Conservation (phyloP, 2,797 vertebrate species). For the Periparus ater region DNA sequence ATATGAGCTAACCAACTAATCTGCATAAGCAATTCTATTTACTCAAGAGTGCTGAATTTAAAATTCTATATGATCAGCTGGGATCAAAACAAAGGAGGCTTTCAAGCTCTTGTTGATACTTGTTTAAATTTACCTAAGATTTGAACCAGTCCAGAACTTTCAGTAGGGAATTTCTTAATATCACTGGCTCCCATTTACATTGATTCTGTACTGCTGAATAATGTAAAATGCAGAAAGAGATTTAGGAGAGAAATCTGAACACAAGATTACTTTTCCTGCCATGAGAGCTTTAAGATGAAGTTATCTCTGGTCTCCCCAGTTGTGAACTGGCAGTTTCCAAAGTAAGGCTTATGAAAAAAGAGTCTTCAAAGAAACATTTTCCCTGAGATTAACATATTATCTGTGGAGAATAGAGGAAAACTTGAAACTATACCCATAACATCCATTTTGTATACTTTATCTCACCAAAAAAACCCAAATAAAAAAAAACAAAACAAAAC, state of each 20-base stretch:
- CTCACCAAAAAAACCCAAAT: background rate
- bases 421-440: background rate
- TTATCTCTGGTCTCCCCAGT: background rate
- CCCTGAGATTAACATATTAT: background rate
- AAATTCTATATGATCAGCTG: background rate
- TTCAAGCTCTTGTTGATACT: background rate
- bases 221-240: background rate
- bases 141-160: background rate
- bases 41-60: background rate
- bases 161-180: background rate
- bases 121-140: background rate
- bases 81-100: background rate
- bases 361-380: background rate
- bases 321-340: background rate
- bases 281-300: background rate
- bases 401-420: background rate
- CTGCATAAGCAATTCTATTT: background rate
- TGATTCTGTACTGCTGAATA: background rate
- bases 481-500: background rate
- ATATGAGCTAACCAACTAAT: background rate
- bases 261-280: background rate
- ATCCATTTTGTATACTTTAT: background rate
- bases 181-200: background rate
- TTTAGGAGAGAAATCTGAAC: background rate
- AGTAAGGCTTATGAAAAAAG: background rate